Conservation (phyloP, 2,113 vertebrate genomes). For the Cynocephalus volans region DNA sequence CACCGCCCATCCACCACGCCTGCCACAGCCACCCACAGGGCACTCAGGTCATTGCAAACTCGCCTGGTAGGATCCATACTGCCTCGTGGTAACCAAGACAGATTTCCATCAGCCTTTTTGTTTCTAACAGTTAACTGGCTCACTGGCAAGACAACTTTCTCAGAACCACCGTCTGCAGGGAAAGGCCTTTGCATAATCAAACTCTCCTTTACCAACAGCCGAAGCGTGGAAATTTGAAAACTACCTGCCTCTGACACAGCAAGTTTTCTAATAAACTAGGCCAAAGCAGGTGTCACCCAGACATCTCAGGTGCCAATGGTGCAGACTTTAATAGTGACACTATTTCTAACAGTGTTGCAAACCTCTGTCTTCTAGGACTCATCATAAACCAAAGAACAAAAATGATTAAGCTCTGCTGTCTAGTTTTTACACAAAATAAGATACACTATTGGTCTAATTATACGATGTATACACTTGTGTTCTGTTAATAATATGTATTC, state of each 20-base stretch:
- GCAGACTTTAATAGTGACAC: background rate
- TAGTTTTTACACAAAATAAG: background rate
- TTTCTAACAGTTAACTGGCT: background rate
- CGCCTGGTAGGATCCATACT: accelerated
- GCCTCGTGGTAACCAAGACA: background rate
- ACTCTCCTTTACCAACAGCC: background rate
- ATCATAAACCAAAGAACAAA: no score
- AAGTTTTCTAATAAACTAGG: background rate
- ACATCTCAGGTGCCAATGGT: background rate
- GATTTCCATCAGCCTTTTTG: accelerated
- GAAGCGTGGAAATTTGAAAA: background rate
- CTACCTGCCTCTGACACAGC: background rate
- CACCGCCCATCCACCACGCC: no score
- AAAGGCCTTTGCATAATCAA: background rate
- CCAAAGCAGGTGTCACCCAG: no score
- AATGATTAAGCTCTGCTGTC: no score
- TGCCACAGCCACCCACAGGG: background rate
- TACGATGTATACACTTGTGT: background rate
- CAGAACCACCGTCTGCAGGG: background rate
- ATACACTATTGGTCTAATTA: background rate
- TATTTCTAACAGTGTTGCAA: background rate
- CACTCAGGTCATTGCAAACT: accelerated
- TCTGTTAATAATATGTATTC: background rate
- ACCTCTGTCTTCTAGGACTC: background rate
- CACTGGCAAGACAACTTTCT: background rate